phyloP scores from a whole-genome alignment of 1,140 invertebrate species.

The Drosophila cardini region DNA sequence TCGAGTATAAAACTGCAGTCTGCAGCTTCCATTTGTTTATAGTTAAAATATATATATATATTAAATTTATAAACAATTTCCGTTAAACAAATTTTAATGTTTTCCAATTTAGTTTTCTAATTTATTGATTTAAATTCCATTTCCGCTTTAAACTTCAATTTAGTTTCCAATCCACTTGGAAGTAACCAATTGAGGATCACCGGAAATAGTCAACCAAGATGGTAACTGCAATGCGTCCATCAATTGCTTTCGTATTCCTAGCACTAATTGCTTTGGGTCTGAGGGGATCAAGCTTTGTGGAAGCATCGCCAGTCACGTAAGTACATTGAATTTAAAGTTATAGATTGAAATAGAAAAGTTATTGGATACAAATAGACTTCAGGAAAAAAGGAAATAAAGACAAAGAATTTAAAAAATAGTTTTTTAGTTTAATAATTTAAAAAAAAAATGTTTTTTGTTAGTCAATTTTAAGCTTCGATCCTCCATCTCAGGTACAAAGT shows the following conservation, averaged over 20 bases:
- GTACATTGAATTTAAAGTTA: conserved; percentile 1
- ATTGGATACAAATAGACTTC: too few species aligned
- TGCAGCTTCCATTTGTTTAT: conserved; percentile 26
- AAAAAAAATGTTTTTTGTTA: too few species aligned
- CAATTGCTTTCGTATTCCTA: conserved; percentile 52
- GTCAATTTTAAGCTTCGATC: too few species aligned
- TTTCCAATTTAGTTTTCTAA: neutral
- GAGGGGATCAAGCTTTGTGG: conserved; percentile 25
- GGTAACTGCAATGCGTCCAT: conserved; percentile 43
- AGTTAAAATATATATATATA: neutral
- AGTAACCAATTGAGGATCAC: conserved; percentile 45
- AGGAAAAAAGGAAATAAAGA: too few species aligned
- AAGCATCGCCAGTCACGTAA: conserved; percentile 59
- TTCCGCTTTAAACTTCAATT: conserved; percentile 37
- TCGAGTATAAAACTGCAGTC: conserved; percentile 14
- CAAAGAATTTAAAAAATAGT: too few species aligned
- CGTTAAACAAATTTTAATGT: neutral
- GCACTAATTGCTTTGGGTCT: conserved; percentile 59
- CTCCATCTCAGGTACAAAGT: too few species aligned
- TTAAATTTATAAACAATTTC: conserved; percentile 42
- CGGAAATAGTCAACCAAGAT: conserved; percentile 35
- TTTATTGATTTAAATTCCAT: conserved; percentile 31
- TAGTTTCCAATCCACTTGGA: conserved; percentile 43
- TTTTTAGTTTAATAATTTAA: too few species aligned
- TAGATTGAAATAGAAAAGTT: neutral